These are phyloP conservation scores for Caenorhabditis sp. DNA, from an alignment of 2,888 invertebrate species.

Conservation along the genomic window DNA sequence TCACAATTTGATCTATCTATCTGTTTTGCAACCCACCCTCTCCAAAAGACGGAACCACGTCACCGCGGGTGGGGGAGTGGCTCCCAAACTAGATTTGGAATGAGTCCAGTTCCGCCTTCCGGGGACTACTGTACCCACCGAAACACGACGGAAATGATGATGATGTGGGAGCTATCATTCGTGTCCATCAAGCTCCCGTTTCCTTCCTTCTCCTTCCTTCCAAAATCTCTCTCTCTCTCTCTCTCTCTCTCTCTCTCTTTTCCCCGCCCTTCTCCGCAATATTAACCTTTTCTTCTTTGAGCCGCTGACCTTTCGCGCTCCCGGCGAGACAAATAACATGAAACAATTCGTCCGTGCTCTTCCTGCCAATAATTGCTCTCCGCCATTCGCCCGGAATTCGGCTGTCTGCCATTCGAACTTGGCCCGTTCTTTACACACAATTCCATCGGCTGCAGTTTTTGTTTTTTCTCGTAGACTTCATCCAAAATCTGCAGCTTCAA, in stretches of 20 bases:
- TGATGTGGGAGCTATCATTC: conserved; percentile 9
- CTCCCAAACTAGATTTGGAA: conserved; percentile 35
- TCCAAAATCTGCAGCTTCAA: conserved; percentile 5
- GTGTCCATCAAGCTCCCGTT: neutral
- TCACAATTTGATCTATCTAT: conserved; percentile 50
- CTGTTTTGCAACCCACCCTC: neutral
- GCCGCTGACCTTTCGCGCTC: neutral
- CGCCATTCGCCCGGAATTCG: conserved; percentile 32
- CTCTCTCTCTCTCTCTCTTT: neutral
- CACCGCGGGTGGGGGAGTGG: neutral
- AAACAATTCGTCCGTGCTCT: conserved; percentile 7
- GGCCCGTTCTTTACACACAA: conserved; percentile 26
- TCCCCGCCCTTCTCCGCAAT: neutral
- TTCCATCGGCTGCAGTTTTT: conserved; percentile 19
- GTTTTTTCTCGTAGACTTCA: conserved; percentile 29
- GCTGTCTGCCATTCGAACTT: conserved; percentile 19
- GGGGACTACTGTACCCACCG: conserved; percentile 12
- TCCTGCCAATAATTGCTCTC: too few species aligned
- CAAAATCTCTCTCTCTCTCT: conserved; percentile 15
- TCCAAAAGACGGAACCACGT: conserved; percentile 24
- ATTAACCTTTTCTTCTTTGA: conserved; percentile 19
- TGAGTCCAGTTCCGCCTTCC: conserved; percentile 10
- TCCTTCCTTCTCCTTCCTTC: conserved; percentile 5
- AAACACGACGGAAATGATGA: conserved; percentile 15
- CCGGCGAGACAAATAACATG: neutral